Evolutionary conservation across 2,113 vertebrate species (phyloP).

Genomic region (Ceuthmochares aereus): DNA sequence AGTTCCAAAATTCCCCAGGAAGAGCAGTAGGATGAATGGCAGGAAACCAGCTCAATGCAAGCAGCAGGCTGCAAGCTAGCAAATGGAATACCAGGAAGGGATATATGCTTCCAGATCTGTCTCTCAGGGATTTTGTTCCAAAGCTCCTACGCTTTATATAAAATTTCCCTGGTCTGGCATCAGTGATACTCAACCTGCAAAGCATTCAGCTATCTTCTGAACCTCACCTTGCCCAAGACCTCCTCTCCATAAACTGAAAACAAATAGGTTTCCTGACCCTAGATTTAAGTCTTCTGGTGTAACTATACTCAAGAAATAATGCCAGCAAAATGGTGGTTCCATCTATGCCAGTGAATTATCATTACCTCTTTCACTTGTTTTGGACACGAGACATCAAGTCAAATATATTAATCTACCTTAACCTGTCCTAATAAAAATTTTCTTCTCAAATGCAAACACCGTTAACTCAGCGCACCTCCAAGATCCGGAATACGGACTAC

Average conservation of each 20-base stretch:
- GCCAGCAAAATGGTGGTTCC: background rate
- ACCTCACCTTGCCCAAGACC: background rate
- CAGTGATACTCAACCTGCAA: background rate
- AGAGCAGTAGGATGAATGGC: background rate
- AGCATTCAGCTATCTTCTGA: background rate
- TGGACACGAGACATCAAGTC: background rate
- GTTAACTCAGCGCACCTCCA: background rate
- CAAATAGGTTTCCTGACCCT: background rate
- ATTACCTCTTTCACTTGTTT: background rate
- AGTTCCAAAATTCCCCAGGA: background rate
- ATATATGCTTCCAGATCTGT: background rate
- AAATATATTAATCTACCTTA: background rate
- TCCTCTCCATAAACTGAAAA: background rate
- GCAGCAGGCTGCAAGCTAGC: background rate
- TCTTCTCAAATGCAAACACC: background rate
- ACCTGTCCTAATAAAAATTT: too few relatives aligned
- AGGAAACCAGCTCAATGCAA: background rate
- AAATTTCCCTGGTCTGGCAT: background rate
- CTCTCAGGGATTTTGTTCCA: background rate
- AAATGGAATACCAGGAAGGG: accelerated
- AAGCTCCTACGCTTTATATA: background rate
- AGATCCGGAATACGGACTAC: background rate
- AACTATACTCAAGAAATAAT: background rate
- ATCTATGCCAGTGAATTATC: background rate
- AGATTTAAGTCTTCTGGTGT: background rate